Evolutionary conservation across 53 echinoderm and acorn worm genomes (phyloP), one percentile per base, ranked within the genome.

Genomic region (Mesocentrotus franciscanus): DNA sequence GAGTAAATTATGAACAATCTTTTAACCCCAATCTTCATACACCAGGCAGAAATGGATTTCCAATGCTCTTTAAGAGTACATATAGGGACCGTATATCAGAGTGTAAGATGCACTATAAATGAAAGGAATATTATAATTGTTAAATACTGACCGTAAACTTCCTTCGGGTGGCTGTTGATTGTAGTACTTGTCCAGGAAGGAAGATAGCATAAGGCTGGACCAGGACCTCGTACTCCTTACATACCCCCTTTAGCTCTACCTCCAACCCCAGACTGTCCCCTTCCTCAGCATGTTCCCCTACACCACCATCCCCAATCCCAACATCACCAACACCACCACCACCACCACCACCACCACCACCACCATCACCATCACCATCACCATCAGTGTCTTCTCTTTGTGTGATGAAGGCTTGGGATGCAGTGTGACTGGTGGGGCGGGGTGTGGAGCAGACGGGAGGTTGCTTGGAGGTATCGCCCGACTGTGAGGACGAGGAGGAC

Each of bases 201-300:
- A 98, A 93, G 96, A 99, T 95, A 1, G 99, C 99, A 85, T 98
- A 98, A 18, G 99, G 99, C n/a, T 97, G 95, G 34, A 99, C 94
- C 30, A 95, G 58, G 20, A 99, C 96, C 76, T 97, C 64, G 59
- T 95, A 98, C 62, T 96, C 97, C 85, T 98, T 95, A 62, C 99
- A 99, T 39, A 95, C 93, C 35, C 97, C 99, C 93, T 98, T 97
- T 34, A 99, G 95, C 90, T 99, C 99, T 9, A 99, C 64, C 96
- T 99, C 99, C 32, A 99, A 61, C 1, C 97, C 97, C 85, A 96
- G 93, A 12, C 96, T 92, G 84, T 99, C 98, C 11, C 93, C 62
- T 30, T 95, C 96, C 85, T 87, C 93, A 34, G 74, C 93, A 56
- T 72, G 49, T 58, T 75, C 71, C n/a, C 85, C 94, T 70, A 42